Percentiles rank a stretch among this genome's conserved stretches.
phyloP scores from a whole-genome alignment of 2,113 vertebrate genomes.

The Tragulus kanchil region DNA sequence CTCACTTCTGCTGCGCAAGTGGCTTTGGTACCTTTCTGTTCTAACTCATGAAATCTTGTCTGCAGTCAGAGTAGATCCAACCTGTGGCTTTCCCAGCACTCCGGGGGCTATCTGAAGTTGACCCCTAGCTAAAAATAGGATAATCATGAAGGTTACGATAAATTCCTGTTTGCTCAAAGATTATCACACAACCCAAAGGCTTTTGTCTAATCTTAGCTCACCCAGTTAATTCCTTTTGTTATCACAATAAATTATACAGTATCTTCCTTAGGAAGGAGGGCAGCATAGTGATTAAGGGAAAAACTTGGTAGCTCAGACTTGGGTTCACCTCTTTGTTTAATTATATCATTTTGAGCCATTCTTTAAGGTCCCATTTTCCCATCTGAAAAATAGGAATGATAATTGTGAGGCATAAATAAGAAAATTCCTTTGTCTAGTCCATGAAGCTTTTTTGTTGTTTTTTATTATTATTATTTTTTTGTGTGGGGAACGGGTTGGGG shows the following conservation, averaged over 20 bases:
- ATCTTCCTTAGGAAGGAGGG: neutral
- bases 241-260: neutral
- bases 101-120: neutral
- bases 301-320: neutral
- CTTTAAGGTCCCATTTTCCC: neutral
- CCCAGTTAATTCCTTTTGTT: neutral
- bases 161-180: neutral
- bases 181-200: neutral
- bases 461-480: too few relatives aligned
- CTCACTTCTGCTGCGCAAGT: neutral
- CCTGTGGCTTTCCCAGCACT: neutral
- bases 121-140: neutral
- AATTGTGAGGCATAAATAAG: neutral
- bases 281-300: neutral
- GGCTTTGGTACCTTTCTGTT: neutral
- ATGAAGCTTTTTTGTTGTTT: neutral
- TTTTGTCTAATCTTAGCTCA: neutral
- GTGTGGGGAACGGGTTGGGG: too few relatives aligned
- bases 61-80: neutral
- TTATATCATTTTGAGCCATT: neutral
- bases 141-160: neutral
- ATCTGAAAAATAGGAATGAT: neutral
- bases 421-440: neutral
- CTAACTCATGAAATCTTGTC: neutral
- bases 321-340: neutral